Evolutionary conservation across 2,113 vertebrate species (phyloP).

Genomic region (Telmatochromis brachygnathus): DNA sequence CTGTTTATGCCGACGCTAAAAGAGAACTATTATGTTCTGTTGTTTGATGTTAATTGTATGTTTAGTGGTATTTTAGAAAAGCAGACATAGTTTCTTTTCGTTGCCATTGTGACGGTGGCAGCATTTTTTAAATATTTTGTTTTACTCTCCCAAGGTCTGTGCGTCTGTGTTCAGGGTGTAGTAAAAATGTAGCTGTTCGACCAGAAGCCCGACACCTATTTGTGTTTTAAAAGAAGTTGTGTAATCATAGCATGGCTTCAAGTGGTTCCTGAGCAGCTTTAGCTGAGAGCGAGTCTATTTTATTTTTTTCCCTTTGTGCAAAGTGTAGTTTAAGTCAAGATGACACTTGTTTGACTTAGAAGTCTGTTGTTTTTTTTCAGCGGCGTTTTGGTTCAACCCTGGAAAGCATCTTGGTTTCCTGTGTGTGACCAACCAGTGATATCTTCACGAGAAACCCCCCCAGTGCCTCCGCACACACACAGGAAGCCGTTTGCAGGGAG

Average conservation of each 20-base stretch:
- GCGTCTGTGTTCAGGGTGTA: neutral
- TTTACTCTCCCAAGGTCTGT: neutral
- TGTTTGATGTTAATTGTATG: neutral
- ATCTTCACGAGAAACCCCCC: neutral
- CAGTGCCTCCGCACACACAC: neutral
- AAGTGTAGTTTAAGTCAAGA: neutral
- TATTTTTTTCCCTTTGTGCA: neutral
- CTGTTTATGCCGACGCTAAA: neutral
- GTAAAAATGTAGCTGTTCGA: neutral
- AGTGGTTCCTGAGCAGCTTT: neutral
- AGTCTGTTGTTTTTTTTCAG: neutral
- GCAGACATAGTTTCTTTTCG: neutral
- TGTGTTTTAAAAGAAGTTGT: neutral
- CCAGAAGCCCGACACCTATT: neutral
- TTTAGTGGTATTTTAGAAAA: neutral
- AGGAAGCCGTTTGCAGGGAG: conserved; percentile 25
- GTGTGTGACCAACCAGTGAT: conserved; percentile 18
- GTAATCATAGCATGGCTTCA: neutral
- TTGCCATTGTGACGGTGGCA: neutral
- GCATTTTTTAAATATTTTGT: neutral
- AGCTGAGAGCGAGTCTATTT: neutral
- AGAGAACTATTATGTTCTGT: neutral
- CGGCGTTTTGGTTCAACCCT: conserved; percentile 15
- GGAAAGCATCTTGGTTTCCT: conserved; percentile 40
- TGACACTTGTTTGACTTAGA: neutral